Base-by-base conservation (phyloP, 2,113 vertebrate genomes). In the Coptodon bakossiorum region DNA sequence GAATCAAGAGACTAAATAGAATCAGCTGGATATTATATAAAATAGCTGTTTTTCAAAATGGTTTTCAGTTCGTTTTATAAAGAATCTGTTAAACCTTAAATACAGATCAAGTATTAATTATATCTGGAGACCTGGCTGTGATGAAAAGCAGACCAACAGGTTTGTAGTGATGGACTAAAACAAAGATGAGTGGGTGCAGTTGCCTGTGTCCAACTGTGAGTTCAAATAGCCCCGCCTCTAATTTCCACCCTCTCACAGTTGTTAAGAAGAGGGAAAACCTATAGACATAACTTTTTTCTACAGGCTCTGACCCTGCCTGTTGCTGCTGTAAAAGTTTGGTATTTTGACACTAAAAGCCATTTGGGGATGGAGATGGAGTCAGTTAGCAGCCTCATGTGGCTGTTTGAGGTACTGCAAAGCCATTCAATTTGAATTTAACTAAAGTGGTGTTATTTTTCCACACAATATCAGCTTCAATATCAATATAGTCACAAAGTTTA, bases 21-120 rank as follows among this genome's bases (percentile, higher is more conserved):
- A 78, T 19, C 16, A 31, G 71, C 9, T 0, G 43, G 24, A 50
- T 31, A 31, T 78, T 19, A 5, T 2, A 0, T 78, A 19, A 50
- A 78, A 78, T 4, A 11, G 6, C 24, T 78, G 27, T 29, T 78
- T 50, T 17, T 38, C 61, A 2, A 66, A 22, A 66, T 4, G 34
- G n/a, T 22, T 8, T 2, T 48, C 8, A 73, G 38, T 73, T 73
- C 0, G 1, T 27, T 16, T 45, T 17, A 17, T 10, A 29, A 17
- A 5, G 40, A 48, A 73, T 73, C 13, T 29, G 22, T 48, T 27
- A 73, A 17, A 45, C 5, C 43, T 29, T 11, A 29, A 76, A 29
- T 43, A 29, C 4, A 48, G 22, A 48, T 76, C 9, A 48, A 1
- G 6, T 48, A 0, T 76, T 29, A 76, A 48, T 2, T 45, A 19